These are phyloP conservation scores for Protonibea diacanthus DNA, from an alignment of 2,797 vertebrate genomes.

Conservation along the genomic window DNA sequence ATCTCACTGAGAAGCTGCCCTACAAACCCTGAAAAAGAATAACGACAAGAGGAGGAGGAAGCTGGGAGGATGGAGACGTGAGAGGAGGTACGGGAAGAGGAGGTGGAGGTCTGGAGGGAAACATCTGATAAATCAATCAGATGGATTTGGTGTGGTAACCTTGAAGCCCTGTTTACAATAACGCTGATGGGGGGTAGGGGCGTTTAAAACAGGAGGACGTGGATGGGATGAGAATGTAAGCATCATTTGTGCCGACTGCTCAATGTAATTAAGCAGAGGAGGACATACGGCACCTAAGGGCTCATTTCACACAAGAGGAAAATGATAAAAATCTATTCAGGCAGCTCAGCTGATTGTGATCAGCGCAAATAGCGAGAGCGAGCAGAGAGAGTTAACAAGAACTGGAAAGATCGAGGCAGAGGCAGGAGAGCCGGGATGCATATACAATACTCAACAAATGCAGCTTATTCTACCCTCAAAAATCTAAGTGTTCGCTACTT, in stretches of 20 bases:
- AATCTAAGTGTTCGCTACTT: background rate
- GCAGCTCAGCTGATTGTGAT: slow-evolving; percentile 59
- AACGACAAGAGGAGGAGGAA: slow-evolving; percentile 39
- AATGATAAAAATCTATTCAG: slow-evolving; percentile 66
- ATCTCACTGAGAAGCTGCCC: slow-evolving; percentile 51
- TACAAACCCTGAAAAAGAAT: slow-evolving; percentile 58
- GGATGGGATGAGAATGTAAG: slow-evolving; percentile 49
- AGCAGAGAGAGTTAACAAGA: background rate
- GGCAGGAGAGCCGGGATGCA: background rate
- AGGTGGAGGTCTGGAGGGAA: slow-evolving; percentile 32
- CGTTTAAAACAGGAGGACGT: slow-evolving; percentile 29
- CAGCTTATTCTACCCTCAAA: slow-evolving; percentile 4
- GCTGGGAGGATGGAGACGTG: slow-evolving; percentile 23
- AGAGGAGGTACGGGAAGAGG: slow-evolving; percentile 8
- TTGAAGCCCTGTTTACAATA: slow-evolving; percentile 58
- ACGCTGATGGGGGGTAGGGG: background rate
- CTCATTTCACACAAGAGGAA: slow-evolving; percentile 56
- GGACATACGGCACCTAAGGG: slow-evolving; percentile 54
- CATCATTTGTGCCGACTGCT: slow-evolving; percentile 34
- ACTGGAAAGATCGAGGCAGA: slow-evolving; percentile 9
- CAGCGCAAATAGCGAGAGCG: slow-evolving; percentile 39
- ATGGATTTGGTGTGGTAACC: slow-evolving; percentile 58
- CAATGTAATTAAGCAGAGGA: slow-evolving; percentile 60
- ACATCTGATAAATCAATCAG: slow-evolving; percentile 71
- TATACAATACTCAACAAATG: background rate